These are phyloP conservation scores for Temnothorax ravouxi DNA, from an alignment of 2,888 invertebrate species.

Conservation along the genomic window DNA sequence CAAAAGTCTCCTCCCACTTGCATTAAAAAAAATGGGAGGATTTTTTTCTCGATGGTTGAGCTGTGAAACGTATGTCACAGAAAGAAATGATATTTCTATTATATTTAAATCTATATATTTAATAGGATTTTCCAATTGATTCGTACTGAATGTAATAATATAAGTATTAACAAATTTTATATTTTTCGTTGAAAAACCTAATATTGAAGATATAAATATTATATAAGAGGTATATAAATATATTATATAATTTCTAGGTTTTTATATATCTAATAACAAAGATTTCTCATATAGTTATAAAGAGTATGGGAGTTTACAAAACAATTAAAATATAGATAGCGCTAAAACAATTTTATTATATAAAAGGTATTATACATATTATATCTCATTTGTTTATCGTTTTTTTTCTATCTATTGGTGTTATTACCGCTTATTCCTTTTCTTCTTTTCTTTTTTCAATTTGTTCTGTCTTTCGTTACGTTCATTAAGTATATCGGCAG, in stretches of 20 bases:
- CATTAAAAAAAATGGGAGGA: slow-evolving; percentile 62
- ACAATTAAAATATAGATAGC: slow-evolving; percentile 47
- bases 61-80: slow-evolving; percentile 78
- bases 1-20: slow-evolving; percentile 67
- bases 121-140: slow-evolving; percentile 82
- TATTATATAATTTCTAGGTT: slow-evolving; percentile 68
- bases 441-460: slow-evolving; percentile 46
- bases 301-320: slow-evolving; percentile 35
- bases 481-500: slow-evolving; percentile 57
- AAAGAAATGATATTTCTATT: slow-evolving; percentile 75
- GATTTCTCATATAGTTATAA: slow-evolving; percentile 66
- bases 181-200: slow-evolving; percentile 75
- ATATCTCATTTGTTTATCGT: neutral
- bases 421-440: slow-evolving; percentile 5
- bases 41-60: slow-evolving; percentile 71
- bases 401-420: slow-evolving; percentile 1
- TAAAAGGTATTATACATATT: slow-evolving; percentile 32
- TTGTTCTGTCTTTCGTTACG: slow-evolving; percentile 57
- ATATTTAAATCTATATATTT: slow-evolving; percentile 77
- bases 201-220: slow-evolving; percentile 71
- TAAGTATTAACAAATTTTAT: slow-evolving; percentile 82
- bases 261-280: slow-evolving; percentile 71
- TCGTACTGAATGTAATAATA: slow-evolving; percentile 77
- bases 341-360: slow-evolving; percentile 45
- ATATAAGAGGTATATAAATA: slow-evolving; percentile 60